Evolutionary conservation across 2,888 invertebrate genomes (phyloP).

Genomic region (Rhamnusium bicolor): DNA sequence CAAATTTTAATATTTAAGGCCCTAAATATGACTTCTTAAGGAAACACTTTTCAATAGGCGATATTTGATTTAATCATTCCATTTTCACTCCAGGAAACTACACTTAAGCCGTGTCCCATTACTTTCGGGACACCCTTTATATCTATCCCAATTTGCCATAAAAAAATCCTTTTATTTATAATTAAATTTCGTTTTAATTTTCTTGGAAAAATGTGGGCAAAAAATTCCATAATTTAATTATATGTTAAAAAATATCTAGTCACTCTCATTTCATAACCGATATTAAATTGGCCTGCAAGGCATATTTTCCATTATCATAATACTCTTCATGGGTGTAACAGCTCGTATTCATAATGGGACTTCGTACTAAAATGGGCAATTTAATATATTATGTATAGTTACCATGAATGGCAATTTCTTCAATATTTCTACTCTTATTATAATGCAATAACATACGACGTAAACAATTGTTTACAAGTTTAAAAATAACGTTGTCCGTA

Average conservation of each 20-base stretch:
- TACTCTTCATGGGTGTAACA: slow-evolving; percentile 3
- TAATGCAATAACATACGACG: too few relatives aligned
- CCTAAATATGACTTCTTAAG: too few relatives aligned
- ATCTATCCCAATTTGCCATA: too few relatives aligned
- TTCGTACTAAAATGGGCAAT: neutral
- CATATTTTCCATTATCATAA: slow-evolving; percentile 20
- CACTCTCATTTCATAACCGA: slow-evolving; percentile 22
- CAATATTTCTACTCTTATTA: too few relatives aligned
- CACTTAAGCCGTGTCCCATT: too few relatives aligned
- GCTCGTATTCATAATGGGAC: slow-evolving; percentile 3
- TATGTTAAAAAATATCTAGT: slow-evolving; percentile 12
- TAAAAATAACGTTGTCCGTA: too few relatives aligned
- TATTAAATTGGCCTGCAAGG: slow-evolving; percentile 10
- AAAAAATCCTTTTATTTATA: neutral
- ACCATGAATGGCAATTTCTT: neutral
- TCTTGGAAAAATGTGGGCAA: neutral
- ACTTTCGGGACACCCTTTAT: too few relatives aligned
- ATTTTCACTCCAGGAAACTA: too few relatives aligned
- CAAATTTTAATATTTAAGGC: too few relatives aligned
- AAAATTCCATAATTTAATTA: slow-evolving; percentile 6
- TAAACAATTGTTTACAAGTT: too few relatives aligned
- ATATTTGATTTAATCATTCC: too few relatives aligned
- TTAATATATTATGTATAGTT: neutral
- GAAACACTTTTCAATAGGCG: too few relatives aligned
- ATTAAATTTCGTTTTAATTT: slow-evolving; percentile 1